Conservation (phyloP, 2,113 vertebrate species). For the human (Homo sapiens) region GRCh38 chr3:114421501-114422000, state of each 20-base stretch:
- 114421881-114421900: not conserved
- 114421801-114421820: not conserved
- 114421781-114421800: slow-evolving; percentile 38
- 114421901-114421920: not conserved
- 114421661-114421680: slow-evolving; percentile 66
- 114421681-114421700: slow-evolving; percentile 72
- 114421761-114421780: slow-evolving; percentile 37
- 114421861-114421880: not conserved
- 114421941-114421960: not conserved
- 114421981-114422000: not conserved
- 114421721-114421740: slow-evolving; percentile 42
- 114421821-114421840: not conserved
- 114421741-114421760: slow-evolving; percentile 70
- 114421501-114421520: slow-evolving; percentile 83
- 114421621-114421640: slow-evolving; percentile 71
- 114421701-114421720: slow-evolving; percentile 63
- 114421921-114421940: not conserved
- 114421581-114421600: slow-evolving; percentile 79
- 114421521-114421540: slow-evolving; percentile 76
- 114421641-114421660: slow-evolving; percentile 62
- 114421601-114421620: slow-evolving; percentile 71
- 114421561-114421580: slow-evolving; percentile 75
- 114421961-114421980: not conserved
- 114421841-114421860: not conserved
- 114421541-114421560: slow-evolving; percentile 74